Base-by-base conservation (phyloP, 2,797 vertebrate species). In the Galagoides demidoff region DNA sequence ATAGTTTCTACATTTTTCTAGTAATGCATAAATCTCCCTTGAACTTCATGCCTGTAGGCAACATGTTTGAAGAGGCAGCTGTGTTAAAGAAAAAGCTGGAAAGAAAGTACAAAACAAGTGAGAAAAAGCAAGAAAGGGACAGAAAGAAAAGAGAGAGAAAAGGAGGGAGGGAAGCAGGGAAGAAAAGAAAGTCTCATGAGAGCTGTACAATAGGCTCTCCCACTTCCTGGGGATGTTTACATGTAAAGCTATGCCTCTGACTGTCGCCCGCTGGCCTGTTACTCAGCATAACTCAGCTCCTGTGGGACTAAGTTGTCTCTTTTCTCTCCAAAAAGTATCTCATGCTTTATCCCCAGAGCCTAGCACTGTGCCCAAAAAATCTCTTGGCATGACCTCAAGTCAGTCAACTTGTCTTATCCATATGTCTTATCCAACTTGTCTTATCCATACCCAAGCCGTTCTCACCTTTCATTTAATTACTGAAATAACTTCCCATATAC, bases 251-350 rank as follows among this genome's bases (percentile, higher is more conserved):
- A 31, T n/a, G 1, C 27, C 3, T 52, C 59, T 52, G 49, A 7
- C 29, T 19, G 43, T 63, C 1, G 0, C 64, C 1, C 1, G 3
- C 0, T 4, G 23, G 59, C 23, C 34, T 7, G 0, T 43, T 34
- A 5, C 1, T 0, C 19, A 3, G 5, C 76, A 13, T 12, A 29
- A 43, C 34, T 29, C 1, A 1, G 0, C 27, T 52, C 3, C 16
- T 22, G 1, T 1, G 9, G 34, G 52, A 1, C 31, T 1, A 20
- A 7, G 22, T 7, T 16, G 0, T 63, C 13, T 20, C 66, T 39
- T 8, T 5, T 34, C 31, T 43, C 34, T 22, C 7, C 77, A 1
- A 49, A 20, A 27, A 25, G n/a, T 6, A 22, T 6, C 70, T 45
- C 61, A 2, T 11, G 4, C 37, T 66, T 66, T 3, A 5, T 70